These are phyloP conservation scores for Caenorhabditis angaria DNA, from an alignment of 2,888 invertebrate genomes.

Conservation along the genomic window DNA sequence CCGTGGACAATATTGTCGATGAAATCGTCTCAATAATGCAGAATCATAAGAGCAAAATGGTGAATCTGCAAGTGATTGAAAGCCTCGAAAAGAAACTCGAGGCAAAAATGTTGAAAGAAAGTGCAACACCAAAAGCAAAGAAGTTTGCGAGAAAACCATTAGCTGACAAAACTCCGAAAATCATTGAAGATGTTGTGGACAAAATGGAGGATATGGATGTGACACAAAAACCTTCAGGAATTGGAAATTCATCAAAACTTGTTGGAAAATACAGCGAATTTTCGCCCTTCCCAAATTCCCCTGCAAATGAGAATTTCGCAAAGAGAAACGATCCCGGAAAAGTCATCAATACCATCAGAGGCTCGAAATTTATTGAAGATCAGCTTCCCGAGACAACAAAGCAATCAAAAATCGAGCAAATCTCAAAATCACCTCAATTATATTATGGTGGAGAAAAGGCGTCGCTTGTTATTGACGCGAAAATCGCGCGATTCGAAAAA, in stretches of 20 bases:
- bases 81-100: conserved; percentile 23
- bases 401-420: too few species aligned
- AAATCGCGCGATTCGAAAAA: conserved; percentile 14
- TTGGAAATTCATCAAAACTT: neutral
- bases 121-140: conserved; percentile 24
- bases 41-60: conserved; percentile 10
- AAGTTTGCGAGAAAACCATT: conserved; percentile 30
- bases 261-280: conserved; percentile 28
- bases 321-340: conserved; percentile 14
- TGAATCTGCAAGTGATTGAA: conserved; percentile 17
- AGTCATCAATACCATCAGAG: conserved; percentile 11
- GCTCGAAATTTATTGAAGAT: conserved; percentile 29
- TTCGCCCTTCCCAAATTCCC: conserved; percentile 27
- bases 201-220: conserved; percentile 11
- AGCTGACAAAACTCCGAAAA: conserved; percentile 20
- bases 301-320: conserved; percentile 29
- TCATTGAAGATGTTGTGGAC: conserved; percentile 9
- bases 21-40: conserved; percentile 31
- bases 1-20: conserved; percentile 27
- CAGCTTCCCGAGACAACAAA: too few species aligned
- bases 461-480: conserved; percentile 34
- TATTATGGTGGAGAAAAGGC: conserved; percentile 35
- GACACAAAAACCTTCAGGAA: neutral
- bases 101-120: conserved; percentile 6
- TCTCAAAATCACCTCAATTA: conserved; percentile 24